A percentile compares a stretch with the other conserved stretches of the same genome.
Conservation (phyloP, 2,113 vertebrate species). For the Triplophysa rosa region DNA sequence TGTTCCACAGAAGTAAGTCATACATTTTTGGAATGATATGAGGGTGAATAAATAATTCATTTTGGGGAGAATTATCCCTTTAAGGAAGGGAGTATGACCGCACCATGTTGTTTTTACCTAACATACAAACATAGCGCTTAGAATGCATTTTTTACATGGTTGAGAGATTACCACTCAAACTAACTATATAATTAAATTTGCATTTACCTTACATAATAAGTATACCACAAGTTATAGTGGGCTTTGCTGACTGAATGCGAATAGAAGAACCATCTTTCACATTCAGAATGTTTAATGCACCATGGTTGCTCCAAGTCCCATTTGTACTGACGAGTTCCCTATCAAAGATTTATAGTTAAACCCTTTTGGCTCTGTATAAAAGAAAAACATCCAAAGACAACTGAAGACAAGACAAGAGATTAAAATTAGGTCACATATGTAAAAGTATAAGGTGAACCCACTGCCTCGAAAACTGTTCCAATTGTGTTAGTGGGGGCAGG, state of each 20-base stretch:
- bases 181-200: constrained; percentile 62
- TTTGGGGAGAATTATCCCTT: not conserved
- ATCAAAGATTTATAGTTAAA: not conserved
- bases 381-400: not conserved
- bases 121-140: constrained; percentile 35
- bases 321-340: not conserved
- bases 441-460: constrained; percentile 35
- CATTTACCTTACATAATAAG: constrained; percentile 58
- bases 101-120: not conserved
- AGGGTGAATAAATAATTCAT: too few species aligned
- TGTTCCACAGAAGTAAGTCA: too few species aligned
- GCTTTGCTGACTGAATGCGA: not conserved
- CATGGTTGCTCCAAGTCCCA: not conserved
- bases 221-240: not conserved
- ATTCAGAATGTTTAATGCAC: constrained; percentile 34
- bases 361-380: not conserved
- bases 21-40: too few species aligned
- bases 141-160: constrained; percentile 61
- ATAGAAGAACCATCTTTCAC: not conserved
- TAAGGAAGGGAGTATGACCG: not conserved
- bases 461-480: constrained; percentile 56
- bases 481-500: constrained; percentile 61
- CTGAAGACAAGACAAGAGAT: not conserved
- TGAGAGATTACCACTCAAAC: constrained; percentile 57
- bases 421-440: constrained; percentile 42